Evolutionary conservation across 2,888 invertebrate species (phyloP), one percentile per base, ranked within the genome.

Genomic region (Lomographa bimaculata): DNA sequence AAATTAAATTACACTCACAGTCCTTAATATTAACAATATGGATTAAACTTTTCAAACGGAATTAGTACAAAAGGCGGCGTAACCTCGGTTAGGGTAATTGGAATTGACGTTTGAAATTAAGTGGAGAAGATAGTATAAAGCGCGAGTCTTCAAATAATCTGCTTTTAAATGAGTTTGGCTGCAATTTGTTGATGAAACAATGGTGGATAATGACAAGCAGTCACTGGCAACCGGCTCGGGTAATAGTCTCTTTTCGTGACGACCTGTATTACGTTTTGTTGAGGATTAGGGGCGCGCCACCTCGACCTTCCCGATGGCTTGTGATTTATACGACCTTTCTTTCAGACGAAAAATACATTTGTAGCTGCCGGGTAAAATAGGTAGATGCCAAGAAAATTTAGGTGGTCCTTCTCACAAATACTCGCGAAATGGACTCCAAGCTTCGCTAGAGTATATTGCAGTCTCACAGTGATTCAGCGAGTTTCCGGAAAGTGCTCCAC

Each of bases 161-260:
- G 19, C 21, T 37, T 34, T 39, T 24, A 29, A 63, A 59, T 57
- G 58, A 64, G 47, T 54, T 64, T 63, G 57, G 47, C 50, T 60
- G 57, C 60, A 64, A 72, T 71, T 71, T 66, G 60, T 63, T 62
- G 49, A 54, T 57, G 60, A 62, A 76, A 70, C 68, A 71, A 69
- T 62, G 60, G 57, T 51, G 56, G 60, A 54, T 77, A 79, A 79
- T 71, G 71, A 70, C 62, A 60, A 60, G 61, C 66, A 58, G 67
- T 71, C 63, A 60, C 60, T 48, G 54, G 52, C 54, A 62, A 68
- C 57, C 52, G 53, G 49, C 46, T 52, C 46, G 50, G 60, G 61
- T 71, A 78, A 78, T 79, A 66, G 71, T 60, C 64, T 55, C 64
- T 59, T 80, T 69, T 69, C 78, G 74, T 79, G 80, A 60, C 71